Percentiles rank a stretch among this genome's conserved stretches.
Evolutionary conservation across 2,797 vertebrate genomes (phyloP).

Genomic region (Helicolenus hilgendorfi): DNA sequence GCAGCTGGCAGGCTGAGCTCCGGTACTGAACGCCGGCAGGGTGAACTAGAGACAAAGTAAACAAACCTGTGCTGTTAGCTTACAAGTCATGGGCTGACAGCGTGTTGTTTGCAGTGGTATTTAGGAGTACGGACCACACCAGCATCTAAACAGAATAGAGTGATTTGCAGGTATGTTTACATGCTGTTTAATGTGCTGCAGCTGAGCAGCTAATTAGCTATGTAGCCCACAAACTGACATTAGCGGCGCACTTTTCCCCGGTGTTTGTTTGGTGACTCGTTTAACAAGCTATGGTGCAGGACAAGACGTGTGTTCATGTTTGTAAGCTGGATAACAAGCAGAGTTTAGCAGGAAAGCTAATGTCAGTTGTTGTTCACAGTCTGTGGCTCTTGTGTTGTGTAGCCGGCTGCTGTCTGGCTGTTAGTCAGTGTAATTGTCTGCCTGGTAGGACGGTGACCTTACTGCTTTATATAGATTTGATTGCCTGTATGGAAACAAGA

Average conservation of each 20-base stretch:
- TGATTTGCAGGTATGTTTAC: background rate
- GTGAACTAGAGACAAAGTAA: background rate
- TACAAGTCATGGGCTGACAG: background rate
- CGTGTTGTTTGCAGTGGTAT: background rate
- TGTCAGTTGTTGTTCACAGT: background rate
- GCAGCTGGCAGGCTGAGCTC: background rate
- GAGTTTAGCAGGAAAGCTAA: background rate
- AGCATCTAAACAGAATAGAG: background rate
- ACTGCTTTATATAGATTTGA: background rate
- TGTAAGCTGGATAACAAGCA: background rate
- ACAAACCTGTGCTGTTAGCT: background rate
- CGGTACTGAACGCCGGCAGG: background rate
- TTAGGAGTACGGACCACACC: background rate
- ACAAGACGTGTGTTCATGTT: background rate
- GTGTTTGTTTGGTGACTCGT: background rate
- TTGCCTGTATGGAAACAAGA: background rate
- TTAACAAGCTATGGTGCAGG: background rate
- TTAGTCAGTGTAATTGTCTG: background rate
- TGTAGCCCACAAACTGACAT: background rate
- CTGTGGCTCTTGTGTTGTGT: background rate
- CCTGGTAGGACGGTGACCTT: background rate
- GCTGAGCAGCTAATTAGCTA: background rate
- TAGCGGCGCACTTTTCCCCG: background rate
- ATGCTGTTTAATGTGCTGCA: background rate
- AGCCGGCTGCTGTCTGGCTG: background rate